Evolutionary conservation across 2,888 invertebrate genomes (phyloP), one percentile per base, ranked within the genome.

Genomic region (Troides oblongomaculatus): DNA sequence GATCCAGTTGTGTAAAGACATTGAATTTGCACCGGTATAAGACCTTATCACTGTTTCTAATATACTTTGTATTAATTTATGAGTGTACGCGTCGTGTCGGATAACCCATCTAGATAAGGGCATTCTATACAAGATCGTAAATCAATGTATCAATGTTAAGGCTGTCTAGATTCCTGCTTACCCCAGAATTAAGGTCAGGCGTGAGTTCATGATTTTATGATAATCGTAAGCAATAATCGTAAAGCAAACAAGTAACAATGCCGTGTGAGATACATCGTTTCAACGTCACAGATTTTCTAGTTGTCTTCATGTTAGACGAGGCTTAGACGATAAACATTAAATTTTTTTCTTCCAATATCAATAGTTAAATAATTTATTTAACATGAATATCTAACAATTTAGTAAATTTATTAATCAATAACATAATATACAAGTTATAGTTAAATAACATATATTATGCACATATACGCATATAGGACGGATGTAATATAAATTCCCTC

Each of bases 181-280:
- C 62, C 61, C 70, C 64, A 50, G 70, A 67, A 67, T 71, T 71
- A 71, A 68, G 70, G 70, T 71, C 70, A 71, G 70, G 64, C 67
- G 67, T 67, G 70, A 71, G 70, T 71, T 67, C 70, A 71, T 64
- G 50, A 67, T 61, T 67, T 68, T 71, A 71, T 67, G 64, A 71
- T 68, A 67, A 71, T 67, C 67, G 57, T 64, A 21, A 57, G 30
- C 57, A 36, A 71, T 64, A 64, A 71, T 67, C 67, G 62, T 71
- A 68, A 68, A 71, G 46, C 39, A 61, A 60, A 67, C 57, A 56
- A 60, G 46, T 61, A 71, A 67, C 62, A 71, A 56, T 65, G 43
- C 39, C 36, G 50, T 65, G 61, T 46, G 64, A 61, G 58, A 62
- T 69, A 62, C 23, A 58, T 58, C 23, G 57, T 18, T 58, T 58